These are phyloP conservation scores for Hypomesus transpacificus DNA, from an alignment of 2,113 vertebrate genomes.

Conservation along the genomic window DNA sequence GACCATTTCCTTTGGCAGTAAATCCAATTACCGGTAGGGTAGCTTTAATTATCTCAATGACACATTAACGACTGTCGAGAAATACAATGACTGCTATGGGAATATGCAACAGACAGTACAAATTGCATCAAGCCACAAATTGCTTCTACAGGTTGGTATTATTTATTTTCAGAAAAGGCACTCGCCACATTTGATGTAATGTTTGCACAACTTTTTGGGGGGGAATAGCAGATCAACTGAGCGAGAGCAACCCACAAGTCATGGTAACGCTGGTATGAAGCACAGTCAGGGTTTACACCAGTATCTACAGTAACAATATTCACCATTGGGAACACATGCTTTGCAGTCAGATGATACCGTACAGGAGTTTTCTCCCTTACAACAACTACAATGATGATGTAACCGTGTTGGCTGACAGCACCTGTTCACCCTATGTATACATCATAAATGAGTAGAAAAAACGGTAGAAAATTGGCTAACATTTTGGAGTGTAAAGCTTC, in stretches of 20 bases:
- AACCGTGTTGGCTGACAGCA: background rate
- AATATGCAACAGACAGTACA: background rate
- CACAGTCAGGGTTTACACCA: conserved; percentile 11
- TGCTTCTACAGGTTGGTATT: conserved; percentile 30
- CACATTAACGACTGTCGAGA: too few relatives aligned
- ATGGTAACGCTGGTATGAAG: conserved; percentile 34
- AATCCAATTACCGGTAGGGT: too few relatives aligned
- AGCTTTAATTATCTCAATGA: too few relatives aligned
- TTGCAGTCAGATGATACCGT: background rate
- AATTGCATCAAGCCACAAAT: background rate
- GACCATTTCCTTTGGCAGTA: too few relatives aligned
- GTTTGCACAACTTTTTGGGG: conserved; percentile 39
- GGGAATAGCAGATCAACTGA: background rate
- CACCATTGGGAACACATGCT: conserved; percentile 16
- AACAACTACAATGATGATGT: background rate
- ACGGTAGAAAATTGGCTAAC: conserved; percentile 3
- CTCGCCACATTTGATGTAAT: conserved; percentile 68
- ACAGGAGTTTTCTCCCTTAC: background rate
- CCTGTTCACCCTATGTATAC: conserved; percentile 15
- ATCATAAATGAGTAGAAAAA: background rate
- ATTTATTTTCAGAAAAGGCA: conserved; percentile 70
- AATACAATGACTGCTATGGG: too few relatives aligned
- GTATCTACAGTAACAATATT: conserved; percentile 16
- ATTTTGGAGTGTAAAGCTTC: conserved; percentile 13
- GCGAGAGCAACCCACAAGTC: conserved; percentile 37